Percentiles rank a stretch among this genome's conserved stretches.
phyloP scores from a whole-genome alignment of 1,140 invertebrate species.

The Trachymyrmex septentrionalis region DNA sequence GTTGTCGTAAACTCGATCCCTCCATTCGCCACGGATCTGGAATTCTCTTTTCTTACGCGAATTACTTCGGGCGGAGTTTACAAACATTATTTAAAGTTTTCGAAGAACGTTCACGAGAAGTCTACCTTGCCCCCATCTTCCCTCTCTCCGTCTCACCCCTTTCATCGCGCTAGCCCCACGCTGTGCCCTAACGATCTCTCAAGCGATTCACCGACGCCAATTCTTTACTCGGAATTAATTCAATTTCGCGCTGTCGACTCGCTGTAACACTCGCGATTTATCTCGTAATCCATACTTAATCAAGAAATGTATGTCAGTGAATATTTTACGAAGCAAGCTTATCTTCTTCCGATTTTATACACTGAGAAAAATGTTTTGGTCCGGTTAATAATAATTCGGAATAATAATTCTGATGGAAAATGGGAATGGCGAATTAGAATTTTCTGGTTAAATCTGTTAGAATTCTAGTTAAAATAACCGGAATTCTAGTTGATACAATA shows the following conservation, averaged over 20 bases:
- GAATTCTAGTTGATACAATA: no score
- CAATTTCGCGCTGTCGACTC: constrained; percentile 75
- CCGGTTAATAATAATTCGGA: no score
- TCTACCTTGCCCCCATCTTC: constrained; percentile 42
- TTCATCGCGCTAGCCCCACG: constrained; percentile 18
- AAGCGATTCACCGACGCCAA: constrained; percentile 26
- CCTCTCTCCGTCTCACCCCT: constrained; percentile 18
- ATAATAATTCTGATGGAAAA: no score
- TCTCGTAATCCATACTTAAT: constrained; percentile 45
- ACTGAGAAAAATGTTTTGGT: no score
- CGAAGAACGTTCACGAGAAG: constrained; percentile 49
- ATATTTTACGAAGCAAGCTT: not conserved
- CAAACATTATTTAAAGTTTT: constrained; percentile 81
- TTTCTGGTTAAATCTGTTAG: no score
- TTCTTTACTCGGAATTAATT: constrained; percentile 80
- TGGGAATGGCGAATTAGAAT: no score
- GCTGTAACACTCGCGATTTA: constrained; percentile 63
- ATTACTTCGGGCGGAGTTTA: constrained; percentile 76
- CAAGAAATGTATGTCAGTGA: constrained; percentile 11
- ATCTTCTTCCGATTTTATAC: not conserved
- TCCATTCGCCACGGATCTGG: constrained; percentile 62
- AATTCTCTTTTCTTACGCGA: constrained; percentile 71
- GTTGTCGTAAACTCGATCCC: constrained; percentile 70
- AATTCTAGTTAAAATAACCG: no score
- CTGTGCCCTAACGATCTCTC: constrained; percentile 34